These are phyloP conservation scores for Zaprionus davidi DNA, from an alignment of 1,140 invertebrate species.

Conservation along the genomic window DNA sequence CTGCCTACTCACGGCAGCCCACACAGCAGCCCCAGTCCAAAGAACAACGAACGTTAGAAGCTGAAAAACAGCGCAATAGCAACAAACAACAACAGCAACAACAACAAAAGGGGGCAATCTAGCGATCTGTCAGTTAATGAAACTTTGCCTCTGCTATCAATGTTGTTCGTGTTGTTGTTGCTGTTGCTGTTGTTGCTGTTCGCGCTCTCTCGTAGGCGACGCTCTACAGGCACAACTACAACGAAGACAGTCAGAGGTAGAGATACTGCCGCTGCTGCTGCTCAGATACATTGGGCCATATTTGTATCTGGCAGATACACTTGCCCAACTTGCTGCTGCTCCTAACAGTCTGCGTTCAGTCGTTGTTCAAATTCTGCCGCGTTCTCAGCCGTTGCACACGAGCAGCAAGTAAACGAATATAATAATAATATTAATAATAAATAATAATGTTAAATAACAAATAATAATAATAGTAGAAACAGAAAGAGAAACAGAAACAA, in stretches of 20 bases:
- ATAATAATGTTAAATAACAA: background rate
- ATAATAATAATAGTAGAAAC: background rate
- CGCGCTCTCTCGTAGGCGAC: conserved; percentile 23
- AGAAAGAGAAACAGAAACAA: background rate
- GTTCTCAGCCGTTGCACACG: conserved; percentile 5
- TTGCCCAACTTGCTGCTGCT: conserved; percentile 26
- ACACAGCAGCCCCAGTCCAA: conserved; percentile 12
- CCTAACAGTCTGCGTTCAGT: conserved; percentile 22
- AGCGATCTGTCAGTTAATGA: conserved; percentile 39
- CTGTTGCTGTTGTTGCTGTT: conserved; percentile 10
- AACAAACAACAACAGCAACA: conserved; percentile 10
- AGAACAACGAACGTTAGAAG: conserved; percentile 11
- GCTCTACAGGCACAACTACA: conserved; percentile 25
- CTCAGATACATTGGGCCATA: conserved; percentile 45
- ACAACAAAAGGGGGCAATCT: conserved; percentile 11
- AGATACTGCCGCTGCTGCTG: background rate
- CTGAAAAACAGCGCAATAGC: conserved; percentile 3
- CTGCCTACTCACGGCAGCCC: conserved; percentile 27
- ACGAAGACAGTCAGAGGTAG: conserved; percentile 13
- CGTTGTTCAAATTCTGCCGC: conserved; percentile 23
- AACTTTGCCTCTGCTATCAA: conserved; percentile 46
- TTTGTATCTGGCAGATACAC: conserved; percentile 34
- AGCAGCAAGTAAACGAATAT: background rate
- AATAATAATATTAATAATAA: background rate
- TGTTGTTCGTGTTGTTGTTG: background rate